Conservation (phyloP, 1,140 invertebrate genomes). For the Zaprionus davidi region DNA sequence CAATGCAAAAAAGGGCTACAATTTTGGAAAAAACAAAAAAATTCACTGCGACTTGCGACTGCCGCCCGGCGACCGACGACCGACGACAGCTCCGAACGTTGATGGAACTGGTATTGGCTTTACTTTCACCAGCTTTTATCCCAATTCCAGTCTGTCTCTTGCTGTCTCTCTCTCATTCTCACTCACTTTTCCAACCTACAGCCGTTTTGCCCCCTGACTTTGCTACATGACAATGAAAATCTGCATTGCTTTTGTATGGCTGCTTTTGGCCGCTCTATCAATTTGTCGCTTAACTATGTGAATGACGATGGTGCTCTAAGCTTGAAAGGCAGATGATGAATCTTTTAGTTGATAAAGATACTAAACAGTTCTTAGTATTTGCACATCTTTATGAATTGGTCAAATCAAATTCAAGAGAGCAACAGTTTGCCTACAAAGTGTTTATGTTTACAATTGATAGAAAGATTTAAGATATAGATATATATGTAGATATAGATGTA, state of each 20-base stretch:
- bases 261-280: conserved; percentile 32
- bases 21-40: conserved; percentile 56
- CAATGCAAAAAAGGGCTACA: conserved; percentile 62
- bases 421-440: too few relatives aligned
- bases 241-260: conserved; percentile 65
- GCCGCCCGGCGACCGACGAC: conserved; percentile 26
- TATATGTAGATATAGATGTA: too few relatives aligned
- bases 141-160: conserved; percentile 30
- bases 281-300: neutral
- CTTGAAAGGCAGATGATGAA: too few relatives aligned
- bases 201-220: conserved; percentile 62
- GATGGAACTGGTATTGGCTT: conserved; percentile 62
- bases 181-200: conserved; percentile 7
- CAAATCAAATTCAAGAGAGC: too few relatives aligned
- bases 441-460: too few relatives aligned
- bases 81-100: conserved; percentile 66
- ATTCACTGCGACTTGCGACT: conserved; percentile 18
- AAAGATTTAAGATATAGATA: too few relatives aligned
- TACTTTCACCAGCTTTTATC: conserved; percentile 42
- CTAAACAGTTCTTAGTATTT: too few relatives aligned
- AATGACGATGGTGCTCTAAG: neutral
- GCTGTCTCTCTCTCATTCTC: neutral
- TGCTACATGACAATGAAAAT: conserved; percentile 81
- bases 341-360: too few relatives aligned
- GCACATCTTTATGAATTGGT: too few relatives aligned